Evolutionary conservation across 92 coral and sea anemone genomes (phyloP), one percentile per base, ranked within the genome.

Genomic region (Actinostola sp.): DNA sequence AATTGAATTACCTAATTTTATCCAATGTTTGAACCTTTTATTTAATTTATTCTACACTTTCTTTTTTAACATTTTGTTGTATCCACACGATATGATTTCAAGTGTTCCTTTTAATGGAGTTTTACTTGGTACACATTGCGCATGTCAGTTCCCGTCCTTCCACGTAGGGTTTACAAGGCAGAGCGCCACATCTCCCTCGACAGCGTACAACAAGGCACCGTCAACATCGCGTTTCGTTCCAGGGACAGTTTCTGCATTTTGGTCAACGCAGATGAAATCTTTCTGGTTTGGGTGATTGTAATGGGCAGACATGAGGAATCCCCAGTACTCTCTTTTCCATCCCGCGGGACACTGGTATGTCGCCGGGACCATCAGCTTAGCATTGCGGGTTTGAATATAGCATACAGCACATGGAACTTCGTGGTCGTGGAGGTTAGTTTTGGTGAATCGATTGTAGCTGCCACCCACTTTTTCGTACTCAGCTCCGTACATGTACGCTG

Each of bases 321-420:
- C 97, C 30, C 78, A 26, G 81, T 92, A 92, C 77, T 92, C 97
- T 2, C 71, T 70, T 51, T 83, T 83, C 96, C 96, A 92, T 36
- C 96, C 92, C 11, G 78, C 35, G 2, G 97, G 96, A 59, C 97
- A 92, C 59, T 71, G 72, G 63, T 83, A 62, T 25, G 87, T 88
- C 38, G 85, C 97, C n/a, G 93, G 90, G 79, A 84, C 79, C 97
- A 88, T 88, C 11, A 24, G n/a, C n/a, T 88, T 77, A 36, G 73
- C 68, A 16, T 79, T 89, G 83, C 91, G 93, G 63, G 90, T 72
- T 33, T 36, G 67, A 79, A 83, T 93, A 75, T 87, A 73, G 41
- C 97, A 88, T 51, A 91, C 97, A 36, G 92, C 84, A 62, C 92
- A 87, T 0, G 96, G 86, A 9, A 84, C 96, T 3, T 87, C 85